phyloP scores from a whole-genome alignment of 2,113 vertebrate species.

The Bostrychus sinensis region DNA sequence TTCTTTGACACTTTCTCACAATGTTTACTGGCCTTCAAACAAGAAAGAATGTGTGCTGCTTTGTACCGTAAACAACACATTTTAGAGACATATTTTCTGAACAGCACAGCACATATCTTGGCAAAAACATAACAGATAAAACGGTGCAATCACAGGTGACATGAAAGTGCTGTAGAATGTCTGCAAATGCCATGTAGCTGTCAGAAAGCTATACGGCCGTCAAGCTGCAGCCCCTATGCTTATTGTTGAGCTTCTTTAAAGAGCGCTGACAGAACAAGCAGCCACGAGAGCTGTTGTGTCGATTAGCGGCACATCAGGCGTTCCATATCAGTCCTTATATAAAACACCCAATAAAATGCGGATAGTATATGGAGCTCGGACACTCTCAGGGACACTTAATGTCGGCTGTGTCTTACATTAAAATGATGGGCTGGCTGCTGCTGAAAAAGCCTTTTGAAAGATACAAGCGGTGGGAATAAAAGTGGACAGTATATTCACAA shows the following conservation, averaged over 20 bases:
- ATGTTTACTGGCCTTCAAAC: conserved; percentile 1
- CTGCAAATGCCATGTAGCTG: neutral
- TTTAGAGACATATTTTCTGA: conserved; percentile 2
- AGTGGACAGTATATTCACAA: neutral
- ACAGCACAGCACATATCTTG: neutral
- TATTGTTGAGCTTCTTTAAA: conserved; percentile 5
- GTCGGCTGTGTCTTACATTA: neutral
- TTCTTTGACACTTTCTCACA: neutral
- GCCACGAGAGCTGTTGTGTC: conserved; percentile 15
- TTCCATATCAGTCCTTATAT: conserved; percentile 9
- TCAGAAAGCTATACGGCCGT: neutral
- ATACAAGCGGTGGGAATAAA: neutral
- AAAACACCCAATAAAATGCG: conserved; percentile 20
- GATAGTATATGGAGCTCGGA: neutral
- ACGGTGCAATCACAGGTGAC: neutral
- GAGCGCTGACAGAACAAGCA: conserved; percentile 2
- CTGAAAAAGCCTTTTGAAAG: neutral
- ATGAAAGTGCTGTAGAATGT: neutral
- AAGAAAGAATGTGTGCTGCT: neutral
- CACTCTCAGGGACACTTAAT: conserved; percentile 4
- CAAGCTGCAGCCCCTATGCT: conserved; percentile 10
- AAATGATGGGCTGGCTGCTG: neutral
- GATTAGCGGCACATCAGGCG: conserved; percentile 9
- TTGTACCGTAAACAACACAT: neutral
- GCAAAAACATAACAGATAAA: conserved; percentile 4